Conservation (phyloP, 2,113 vertebrate genomes). For the Gymnocephalus cernua region DNA sequence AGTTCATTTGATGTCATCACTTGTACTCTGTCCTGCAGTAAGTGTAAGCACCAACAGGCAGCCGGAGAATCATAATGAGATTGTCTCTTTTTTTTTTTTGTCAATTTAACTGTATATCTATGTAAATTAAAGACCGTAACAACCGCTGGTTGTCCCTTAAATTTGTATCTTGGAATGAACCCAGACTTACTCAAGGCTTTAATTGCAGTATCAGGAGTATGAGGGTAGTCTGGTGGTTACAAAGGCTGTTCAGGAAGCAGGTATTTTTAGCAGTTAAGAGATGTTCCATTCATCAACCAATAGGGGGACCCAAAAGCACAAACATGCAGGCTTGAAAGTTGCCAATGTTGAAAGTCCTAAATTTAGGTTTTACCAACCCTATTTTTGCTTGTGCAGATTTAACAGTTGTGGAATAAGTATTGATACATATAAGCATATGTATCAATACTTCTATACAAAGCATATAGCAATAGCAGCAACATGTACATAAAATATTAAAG, state of each 20-base stretch:
- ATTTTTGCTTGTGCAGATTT: not conserved
- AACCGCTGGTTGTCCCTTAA: constrained; percentile 1
- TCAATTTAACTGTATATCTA: constrained; percentile 73
- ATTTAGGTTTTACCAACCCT: not conserved
- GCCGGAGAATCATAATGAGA: constrained; percentile 26
- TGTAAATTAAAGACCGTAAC: constrained; percentile 80
- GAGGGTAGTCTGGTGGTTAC: not conserved
- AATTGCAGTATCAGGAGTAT: not conserved
- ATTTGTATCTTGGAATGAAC: constrained; percentile 24
- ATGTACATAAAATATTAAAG: not conserved
- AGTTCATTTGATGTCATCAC: constrained; percentile 46
- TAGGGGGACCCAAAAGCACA: constrained; percentile 57
- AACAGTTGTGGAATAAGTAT: not conserved
- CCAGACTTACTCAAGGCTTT: not conserved
- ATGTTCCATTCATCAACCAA: constrained; percentile 39
- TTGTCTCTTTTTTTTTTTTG: constrained; percentile 7
- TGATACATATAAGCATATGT: too few relatives aligned
- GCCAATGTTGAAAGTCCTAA: not conserved
- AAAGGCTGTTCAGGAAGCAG: not conserved
- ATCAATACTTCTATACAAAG: too few relatives aligned
- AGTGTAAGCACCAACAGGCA: constrained; percentile 32
- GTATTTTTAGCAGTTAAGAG: not conserved
- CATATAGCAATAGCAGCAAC: not conserved
- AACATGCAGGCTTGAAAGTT: not conserved
- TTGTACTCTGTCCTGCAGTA: constrained; percentile 48